Base-by-base conservation (phyloP, 2,888 invertebrate species). In the Eudasyphora cyanicolor region DNA sequence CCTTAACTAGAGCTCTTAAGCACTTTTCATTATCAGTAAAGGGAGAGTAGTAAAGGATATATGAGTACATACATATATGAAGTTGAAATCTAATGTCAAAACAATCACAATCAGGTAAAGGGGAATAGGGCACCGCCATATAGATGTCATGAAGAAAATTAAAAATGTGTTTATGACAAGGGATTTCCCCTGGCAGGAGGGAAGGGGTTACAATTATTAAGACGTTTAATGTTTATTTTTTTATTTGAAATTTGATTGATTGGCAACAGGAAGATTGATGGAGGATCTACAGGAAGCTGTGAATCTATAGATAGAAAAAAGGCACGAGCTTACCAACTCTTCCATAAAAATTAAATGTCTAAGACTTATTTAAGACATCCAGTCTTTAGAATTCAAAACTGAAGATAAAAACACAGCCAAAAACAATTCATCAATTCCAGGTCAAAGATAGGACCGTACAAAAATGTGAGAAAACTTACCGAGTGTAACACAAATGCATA, bases 1-100 rank as follows among this genome's bases (percentile, higher is more conserved):
- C 42, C 79, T 75, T 27, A 75, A 84, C 78, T 78, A 70, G 79
- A 60, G 83, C 60, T 64, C 70, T 84, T 80, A 77, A 80, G 69
- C 32, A 69, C 8, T 76, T 74, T 79, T 69, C 45, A 73, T 49
- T 73, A 60, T 67, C 38, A 67, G 2, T 21, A 1, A 1, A 57
- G 10, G 45, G n/a, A 45, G 12, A 8, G 38, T 45, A 57, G 35
- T 17, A 17, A 4, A 35, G 64, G 64, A 35, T 10, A 5, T 29
- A n/a, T 1, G 1, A 32, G 27, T 12, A 21, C 12, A 21, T 29
- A 32, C n/a, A n/a, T n/a, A n/a, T n/a, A n/a, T 38, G 10, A 64
- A 64, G 64, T 35, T 64, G 64, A 64, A 64, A 38, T 64, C 35
- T 38, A 35, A 64, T 64, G 64, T 64, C 64, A 64, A 64, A 64